phyloP scores from a whole-genome alignment of 2,113 vertebrate genomes.

The Astatoreochromis straeleni region DNA sequence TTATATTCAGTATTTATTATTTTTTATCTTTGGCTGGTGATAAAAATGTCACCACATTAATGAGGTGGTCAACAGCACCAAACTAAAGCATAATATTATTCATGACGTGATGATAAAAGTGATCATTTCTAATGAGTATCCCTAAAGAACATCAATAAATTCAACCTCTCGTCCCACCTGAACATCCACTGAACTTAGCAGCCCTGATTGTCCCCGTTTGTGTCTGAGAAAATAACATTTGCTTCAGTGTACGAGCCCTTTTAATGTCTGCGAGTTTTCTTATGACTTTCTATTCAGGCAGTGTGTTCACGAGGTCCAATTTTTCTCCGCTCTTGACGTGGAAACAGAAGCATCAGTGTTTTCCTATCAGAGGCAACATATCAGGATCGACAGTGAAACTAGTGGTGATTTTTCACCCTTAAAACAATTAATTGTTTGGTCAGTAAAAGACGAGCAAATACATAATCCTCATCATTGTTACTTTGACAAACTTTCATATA shows the following conservation, averaged over 20 bases:
- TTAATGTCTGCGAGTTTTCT: not conserved
- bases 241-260: not conserved
- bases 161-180: not conserved
- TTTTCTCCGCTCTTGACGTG: not conserved
- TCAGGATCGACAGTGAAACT: not conserved
- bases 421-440: not conserved
- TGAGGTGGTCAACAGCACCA: not conserved
- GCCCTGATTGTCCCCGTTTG: not conserved
- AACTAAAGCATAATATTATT: not conserved
- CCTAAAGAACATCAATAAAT: not conserved
- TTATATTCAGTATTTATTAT: not conserved
- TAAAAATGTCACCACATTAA: not conserved
- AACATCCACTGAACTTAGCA: not conserved
- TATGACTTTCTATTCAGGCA: not conserved
- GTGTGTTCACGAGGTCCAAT: not conserved
- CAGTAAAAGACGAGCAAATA: not conserved
- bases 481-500: not conserved
- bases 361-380: not conserved
- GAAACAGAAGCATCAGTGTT: not conserved
- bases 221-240: not conserved
- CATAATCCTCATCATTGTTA: not conserved
- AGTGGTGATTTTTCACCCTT: not conserved
- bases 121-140: not conserved
- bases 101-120: not conserved
- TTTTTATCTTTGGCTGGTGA: not conserved